Evolutionary conservation across 2,113 vertebrate genomes (phyloP).

Genomic region (Sturnus vulgaris): DNA sequence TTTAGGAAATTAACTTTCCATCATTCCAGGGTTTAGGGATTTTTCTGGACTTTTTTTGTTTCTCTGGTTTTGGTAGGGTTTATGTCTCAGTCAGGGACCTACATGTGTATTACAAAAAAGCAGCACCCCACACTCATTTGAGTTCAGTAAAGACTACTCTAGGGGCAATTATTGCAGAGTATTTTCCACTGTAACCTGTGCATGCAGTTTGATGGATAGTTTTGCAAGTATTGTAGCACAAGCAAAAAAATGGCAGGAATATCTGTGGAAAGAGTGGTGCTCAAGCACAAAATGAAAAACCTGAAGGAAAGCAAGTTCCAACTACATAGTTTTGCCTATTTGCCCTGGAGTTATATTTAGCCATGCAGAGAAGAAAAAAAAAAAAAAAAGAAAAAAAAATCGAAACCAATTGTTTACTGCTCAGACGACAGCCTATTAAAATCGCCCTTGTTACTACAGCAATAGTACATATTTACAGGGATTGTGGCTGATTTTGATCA

Average conservation of each 20-base stretch:
- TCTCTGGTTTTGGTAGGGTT: background rate
- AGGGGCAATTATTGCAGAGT: background rate
- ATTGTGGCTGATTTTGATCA: conserved; percentile 30
- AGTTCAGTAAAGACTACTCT: background rate
- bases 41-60: background rate
- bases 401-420: conserved; percentile 25
- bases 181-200: background rate
- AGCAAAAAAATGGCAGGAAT: background rate
- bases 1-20: background rate
- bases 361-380: background rate
- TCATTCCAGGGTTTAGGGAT: background rate
- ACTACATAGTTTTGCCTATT: background rate
- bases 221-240: background rate
- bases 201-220: background rate
- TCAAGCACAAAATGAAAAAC: conserved; percentile 1
- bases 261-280: background rate
- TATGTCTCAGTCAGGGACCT: background rate
- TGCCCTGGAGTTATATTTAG: conserved; percentile 7
- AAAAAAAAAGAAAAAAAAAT: background rate
- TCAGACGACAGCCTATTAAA: conserved; percentile 30
- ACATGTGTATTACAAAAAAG: background rate
- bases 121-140: background rate
- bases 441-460: background rate
- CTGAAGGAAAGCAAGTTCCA: background rate
- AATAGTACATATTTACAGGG: conserved; percentile 28